Evolutionary conservation across 2,888 invertebrate genomes (phyloP), one percentile per base, ranked within the genome.

Genomic region (Limenitis camilla): DNA sequence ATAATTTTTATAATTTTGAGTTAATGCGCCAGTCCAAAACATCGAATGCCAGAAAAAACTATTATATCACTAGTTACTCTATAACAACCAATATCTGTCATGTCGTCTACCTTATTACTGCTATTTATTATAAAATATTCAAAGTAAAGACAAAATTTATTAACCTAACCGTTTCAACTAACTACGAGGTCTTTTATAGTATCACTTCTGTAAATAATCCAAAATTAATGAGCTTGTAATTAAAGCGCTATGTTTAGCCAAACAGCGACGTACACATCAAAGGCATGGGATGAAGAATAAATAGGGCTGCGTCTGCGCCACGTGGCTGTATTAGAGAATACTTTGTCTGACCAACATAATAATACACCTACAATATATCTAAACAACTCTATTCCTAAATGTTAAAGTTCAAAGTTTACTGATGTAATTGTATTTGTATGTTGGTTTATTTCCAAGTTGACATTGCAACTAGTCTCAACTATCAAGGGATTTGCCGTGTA

Each of bases 221-320:
- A 81, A 84, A 78, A 82, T 81, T 83, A 83, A 85, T 85, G 82
- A 81, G 77, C 71, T 72, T 72, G 78, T 85, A 82, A 86, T 85
- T 81, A 82, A 83, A 82, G 71, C 71, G 68, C 68, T 72, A 69
- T 72, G 78, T 81, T 84, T 84, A 79, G 72, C 79, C 78, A 83
- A 83, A 81, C 83, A 80, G 77, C 78, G 72, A 67, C 68, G 60
- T 61, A 68, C 69, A 81, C 81, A 81, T 85, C 85, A 85, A 86
- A 86, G 80, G 74, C 70, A 67, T 64, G 72, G 80, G 77, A 76
- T 63, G 76, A 74, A 78, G 79, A 81, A 83, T 80, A 82, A 78
- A 79, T 79, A 78, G 62, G 66, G 68, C 68, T 82, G 80, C 81
- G 82, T 81, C 70, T 76, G 80, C 82, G 84, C 79, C 85, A 85